phyloP scores from a whole-genome alignment of 2,888 invertebrate species.

The Bimastos eiseni region DNA sequence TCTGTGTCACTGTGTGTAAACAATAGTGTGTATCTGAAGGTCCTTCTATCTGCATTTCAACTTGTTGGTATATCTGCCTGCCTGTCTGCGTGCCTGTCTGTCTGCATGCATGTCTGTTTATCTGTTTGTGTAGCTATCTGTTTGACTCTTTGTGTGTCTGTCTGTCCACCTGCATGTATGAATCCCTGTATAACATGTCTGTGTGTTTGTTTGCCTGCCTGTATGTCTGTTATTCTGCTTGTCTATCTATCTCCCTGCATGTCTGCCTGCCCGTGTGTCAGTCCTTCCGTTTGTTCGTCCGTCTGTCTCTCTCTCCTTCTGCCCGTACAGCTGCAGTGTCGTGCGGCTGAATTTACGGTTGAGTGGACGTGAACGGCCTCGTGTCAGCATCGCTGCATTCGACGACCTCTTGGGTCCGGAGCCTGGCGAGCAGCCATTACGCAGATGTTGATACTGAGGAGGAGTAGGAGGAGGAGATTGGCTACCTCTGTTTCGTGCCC shows the following conservation, averaged over 20 bases:
- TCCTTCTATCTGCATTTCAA: too few species aligned
- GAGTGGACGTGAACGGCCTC: neutral
- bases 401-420: neutral
- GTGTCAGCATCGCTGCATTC: neutral
- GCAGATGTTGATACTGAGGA: neutral
- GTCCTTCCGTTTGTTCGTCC: neutral
- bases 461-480: neutral
- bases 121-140: neutral
- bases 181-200: neutral
- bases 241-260: neutral
- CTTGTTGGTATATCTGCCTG: too few species aligned
- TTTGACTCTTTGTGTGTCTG: neutral
- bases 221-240: neutral
- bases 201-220: neutral
- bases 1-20: too few species aligned
- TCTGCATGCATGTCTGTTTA: neutral
- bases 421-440: neutral
- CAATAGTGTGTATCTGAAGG: too few species aligned
- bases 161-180: neutral
- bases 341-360: constrained; percentile 1
- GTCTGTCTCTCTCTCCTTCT: neutral
- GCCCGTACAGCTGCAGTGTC: neutral
- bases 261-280: neutral
- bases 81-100: too few species aligned
- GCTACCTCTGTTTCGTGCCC: neutral